These are phyloP conservation scores for Lasioglossum pauxillum DNA, from an alignment of 2,888 invertebrate genomes.

Conservation along the genomic window DNA sequence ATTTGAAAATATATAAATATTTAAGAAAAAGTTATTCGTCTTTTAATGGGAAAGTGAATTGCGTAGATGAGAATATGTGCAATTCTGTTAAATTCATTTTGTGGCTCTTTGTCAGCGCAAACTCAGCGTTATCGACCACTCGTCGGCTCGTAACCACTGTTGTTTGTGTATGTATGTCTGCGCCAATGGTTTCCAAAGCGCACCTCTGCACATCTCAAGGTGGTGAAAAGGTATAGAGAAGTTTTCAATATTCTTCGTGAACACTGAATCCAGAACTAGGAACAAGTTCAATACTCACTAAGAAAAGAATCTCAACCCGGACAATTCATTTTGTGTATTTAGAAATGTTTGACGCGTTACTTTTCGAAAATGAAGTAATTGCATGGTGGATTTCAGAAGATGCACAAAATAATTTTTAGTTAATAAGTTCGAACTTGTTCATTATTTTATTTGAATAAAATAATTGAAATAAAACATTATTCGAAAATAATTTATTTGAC, in stretches of 20 bases:
- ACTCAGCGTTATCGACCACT: conserved; percentile 82
- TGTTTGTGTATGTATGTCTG: conserved; percentile 52
- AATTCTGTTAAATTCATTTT: conserved; percentile 48
- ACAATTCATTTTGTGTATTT: neutral
- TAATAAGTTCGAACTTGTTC: too few relatives aligned
- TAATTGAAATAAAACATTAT: too few relatives aligned
- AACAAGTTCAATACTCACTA: neutral
- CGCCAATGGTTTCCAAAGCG: conserved; percentile 55
- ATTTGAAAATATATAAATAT: neutral
- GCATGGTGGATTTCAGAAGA: too few relatives aligned
- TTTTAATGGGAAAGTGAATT: too few relatives aligned
- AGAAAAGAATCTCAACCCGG: neutral
- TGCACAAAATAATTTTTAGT: too few relatives aligned
- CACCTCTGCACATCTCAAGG: conserved; percentile 35
- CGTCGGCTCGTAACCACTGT: conserved; percentile 41
- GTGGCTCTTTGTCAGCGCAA: conserved; percentile 78
- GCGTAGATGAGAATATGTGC: neutral
- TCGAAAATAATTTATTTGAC: too few relatives aligned
- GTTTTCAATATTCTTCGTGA: too few relatives aligned
- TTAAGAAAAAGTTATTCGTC: too few relatives aligned
- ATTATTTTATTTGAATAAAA: too few relatives aligned
- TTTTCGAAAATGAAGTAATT: too few relatives aligned
- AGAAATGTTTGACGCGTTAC: too few relatives aligned
- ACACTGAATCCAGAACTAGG: neutral
- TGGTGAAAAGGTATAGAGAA: neutral